A percentile compares a stretch with the other conserved stretches of the same genome.
These are phyloP conservation scores for Crenuchus spilurus DNA, from an alignment of 2,797 vertebrate species.

Conservation along the genomic window DNA sequence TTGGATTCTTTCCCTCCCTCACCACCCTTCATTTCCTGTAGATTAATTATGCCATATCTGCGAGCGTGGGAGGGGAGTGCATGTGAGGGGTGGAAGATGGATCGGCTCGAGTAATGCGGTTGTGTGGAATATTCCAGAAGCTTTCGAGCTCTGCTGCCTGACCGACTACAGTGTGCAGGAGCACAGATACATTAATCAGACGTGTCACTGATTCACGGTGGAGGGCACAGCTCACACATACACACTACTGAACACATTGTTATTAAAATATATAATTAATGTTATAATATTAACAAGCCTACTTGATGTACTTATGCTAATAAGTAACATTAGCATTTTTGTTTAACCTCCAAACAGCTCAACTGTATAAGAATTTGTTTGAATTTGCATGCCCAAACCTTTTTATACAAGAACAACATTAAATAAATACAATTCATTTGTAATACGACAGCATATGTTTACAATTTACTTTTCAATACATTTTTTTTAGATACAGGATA, in stretches of 20 bases:
- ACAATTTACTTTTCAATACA: too few species aligned
- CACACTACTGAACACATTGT: not conserved
- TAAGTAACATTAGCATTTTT: too few species aligned
- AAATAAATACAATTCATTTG: too few species aligned
- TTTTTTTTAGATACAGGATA: too few species aligned
- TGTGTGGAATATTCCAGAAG: slow-evolving; percentile 44
- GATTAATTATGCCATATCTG: slow-evolving; percentile 44
- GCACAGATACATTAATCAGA: slow-evolving; percentile 65
- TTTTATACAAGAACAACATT: too few species aligned
- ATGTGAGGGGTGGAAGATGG: slow-evolving; percentile 31
- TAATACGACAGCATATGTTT: too few species aligned
- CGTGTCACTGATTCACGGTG: slow-evolving; percentile 49
- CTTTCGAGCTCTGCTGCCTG: slow-evolving; percentile 4
- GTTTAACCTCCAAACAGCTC: too few species aligned
- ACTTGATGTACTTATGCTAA: too few species aligned
- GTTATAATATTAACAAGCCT: too few species aligned
- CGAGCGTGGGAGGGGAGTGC: slow-evolving; percentile 28
- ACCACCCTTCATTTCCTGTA: slow-evolving; percentile 22
- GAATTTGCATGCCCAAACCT: too few species aligned
- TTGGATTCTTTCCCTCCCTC: slow-evolving; percentile 35
- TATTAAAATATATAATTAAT: too few species aligned
- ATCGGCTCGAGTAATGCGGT: slow-evolving; percentile 25
- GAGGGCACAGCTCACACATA: slow-evolving; percentile 11
- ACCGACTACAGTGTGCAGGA: slow-evolving; percentile 61
- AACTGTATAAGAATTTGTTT: too few species aligned